phyloP scores from a whole-genome alignment of 2,888 invertebrate species.

The Cybosia mesomella region DNA sequence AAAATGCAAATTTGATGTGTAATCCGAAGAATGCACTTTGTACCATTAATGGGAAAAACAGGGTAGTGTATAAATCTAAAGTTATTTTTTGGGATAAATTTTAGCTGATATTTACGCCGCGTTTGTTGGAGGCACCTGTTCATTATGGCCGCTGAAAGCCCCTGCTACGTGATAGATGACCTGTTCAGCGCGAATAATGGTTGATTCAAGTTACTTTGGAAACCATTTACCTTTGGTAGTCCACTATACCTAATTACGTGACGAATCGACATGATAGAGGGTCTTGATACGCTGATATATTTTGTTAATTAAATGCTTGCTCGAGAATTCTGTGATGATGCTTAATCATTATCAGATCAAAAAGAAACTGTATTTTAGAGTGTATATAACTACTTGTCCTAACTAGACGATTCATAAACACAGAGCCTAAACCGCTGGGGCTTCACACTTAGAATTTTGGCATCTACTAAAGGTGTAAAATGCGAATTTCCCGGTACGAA shows the following conservation, averaged over 20 bases:
- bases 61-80: conserved; percentile 22
- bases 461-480: too few species aligned
- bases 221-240: conserved; percentile 51
- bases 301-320: conserved; percentile 25
- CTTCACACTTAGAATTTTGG: too few species aligned
- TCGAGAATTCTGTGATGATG: not conserved
- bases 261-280: conserved; percentile 39
- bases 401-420: too few species aligned
- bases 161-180: conserved; percentile 72
- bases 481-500: too few species aligned
- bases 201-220: conserved; percentile 64
- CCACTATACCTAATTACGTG: conserved; percentile 49
- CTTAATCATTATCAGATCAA: not conserved
- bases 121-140: conserved; percentile 57
- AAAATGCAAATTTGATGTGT: conserved; percentile 12
- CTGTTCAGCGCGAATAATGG: conserved; percentile 77
- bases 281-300: conserved; percentile 27
- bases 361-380: too few species aligned
- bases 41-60: conserved; percentile 8
- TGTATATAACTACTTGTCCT: too few species aligned
- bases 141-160: conserved; percentile 73
- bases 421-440: too few species aligned
- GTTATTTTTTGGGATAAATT: conserved; percentile 37
- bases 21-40: conserved; percentile 15
- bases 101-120: conserved; percentile 44